Evolutionary conservation across 2,797 vertebrate species (phyloP).

Genomic region (Euthynnus affinis): DNA sequence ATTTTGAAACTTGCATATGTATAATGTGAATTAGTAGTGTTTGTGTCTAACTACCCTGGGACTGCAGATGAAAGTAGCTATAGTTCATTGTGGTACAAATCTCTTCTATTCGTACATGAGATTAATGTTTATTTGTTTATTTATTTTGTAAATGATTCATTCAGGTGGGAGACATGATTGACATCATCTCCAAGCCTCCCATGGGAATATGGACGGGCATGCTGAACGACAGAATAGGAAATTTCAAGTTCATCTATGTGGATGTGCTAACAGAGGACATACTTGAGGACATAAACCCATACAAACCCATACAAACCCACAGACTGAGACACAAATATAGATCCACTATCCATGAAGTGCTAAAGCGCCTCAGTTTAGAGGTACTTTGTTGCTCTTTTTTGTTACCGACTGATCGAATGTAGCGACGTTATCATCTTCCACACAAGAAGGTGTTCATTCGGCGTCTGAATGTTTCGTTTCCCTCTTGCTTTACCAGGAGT

Average conservation of each 20-base stretch:
- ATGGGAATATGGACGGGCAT: constrained; percentile 98
- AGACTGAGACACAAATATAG: constrained; percentile 79
- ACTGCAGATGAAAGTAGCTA: neutral
- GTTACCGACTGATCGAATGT: neutral
- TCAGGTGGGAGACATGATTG: constrained; percentile 94
- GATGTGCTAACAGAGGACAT: constrained; percentile 89
- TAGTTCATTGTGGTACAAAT: neutral
- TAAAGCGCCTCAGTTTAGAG: constrained; percentile 89
- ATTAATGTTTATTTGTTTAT: neutral
- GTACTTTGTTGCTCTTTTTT: constrained; percentile 70
- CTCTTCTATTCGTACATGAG: neutral
- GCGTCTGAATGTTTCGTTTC: neutral
- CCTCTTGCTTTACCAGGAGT: constrained; percentile 82
- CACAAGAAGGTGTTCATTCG: neutral
- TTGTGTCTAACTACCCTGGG: neutral
- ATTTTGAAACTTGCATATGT: neutral
- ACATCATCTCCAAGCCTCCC: constrained; percentile 93
- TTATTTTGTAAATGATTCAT: constrained; percentile 5
- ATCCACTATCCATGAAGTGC: constrained; percentile 88
- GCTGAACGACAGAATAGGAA: constrained; percentile 92
- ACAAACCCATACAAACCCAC: constrained; percentile 77
- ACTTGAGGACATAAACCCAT: constrained; percentile 79
- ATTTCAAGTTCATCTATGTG: constrained; percentile 98
- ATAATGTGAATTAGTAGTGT: neutral
- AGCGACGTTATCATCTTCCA: neutral